Percentiles rank a stretch among this genome's conserved stretches.
These are phyloP conservation scores for Dastarcus helophoroides DNA, from an alignment of 2,888 invertebrate genomes.

Conservation along the genomic window DNA sequence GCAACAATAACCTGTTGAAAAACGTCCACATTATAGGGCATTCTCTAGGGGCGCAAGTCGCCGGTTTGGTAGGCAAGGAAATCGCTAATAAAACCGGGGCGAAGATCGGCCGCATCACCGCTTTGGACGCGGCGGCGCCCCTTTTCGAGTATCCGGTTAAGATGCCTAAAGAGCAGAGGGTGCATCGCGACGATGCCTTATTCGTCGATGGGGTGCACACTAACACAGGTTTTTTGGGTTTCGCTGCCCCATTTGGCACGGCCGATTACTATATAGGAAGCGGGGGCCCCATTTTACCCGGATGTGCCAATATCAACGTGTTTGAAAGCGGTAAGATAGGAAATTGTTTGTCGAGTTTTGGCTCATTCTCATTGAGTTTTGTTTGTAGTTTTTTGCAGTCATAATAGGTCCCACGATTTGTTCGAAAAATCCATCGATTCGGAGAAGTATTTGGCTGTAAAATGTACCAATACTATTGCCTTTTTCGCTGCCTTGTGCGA, in stretches of 20 bases:
- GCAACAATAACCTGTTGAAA: constrained; percentile 12
- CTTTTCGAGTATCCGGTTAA: constrained; percentile 19
- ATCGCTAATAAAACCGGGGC: constrained; percentile 12
- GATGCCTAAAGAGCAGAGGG: constrained; percentile 12
- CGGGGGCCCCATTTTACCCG: constrained; percentile 19
- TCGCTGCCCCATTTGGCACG: constrained; percentile 13
- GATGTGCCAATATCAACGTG: constrained; percentile 16
- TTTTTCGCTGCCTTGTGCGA: constrained; percentile 15
- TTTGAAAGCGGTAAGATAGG: constrained; percentile 17
- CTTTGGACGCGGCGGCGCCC: constrained; percentile 20
- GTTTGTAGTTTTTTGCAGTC: constrained; percentile 20
- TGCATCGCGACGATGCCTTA: constrained; percentile 15
- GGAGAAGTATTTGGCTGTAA: constrained; percentile 14
- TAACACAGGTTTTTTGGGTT: constrained; percentile 20
- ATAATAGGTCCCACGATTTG: constrained; percentile 16
- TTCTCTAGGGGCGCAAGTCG: constrained; percentile 20
- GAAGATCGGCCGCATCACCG: constrained; percentile 20
- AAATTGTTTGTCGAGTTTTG: not conserved
- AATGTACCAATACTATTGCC: constrained; percentile 15
- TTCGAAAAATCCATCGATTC: constrained; percentile 16
- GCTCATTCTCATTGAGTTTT: constrained; percentile 4
- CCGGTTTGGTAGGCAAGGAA: constrained; percentile 19
- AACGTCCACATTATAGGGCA: constrained; percentile 21
- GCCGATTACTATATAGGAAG: constrained; percentile 19
- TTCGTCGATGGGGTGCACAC: constrained; percentile 21